Evolutionary conservation across 1,140 invertebrate genomes (phyloP).

Genomic region (Dreissena rostriformis): DNA sequence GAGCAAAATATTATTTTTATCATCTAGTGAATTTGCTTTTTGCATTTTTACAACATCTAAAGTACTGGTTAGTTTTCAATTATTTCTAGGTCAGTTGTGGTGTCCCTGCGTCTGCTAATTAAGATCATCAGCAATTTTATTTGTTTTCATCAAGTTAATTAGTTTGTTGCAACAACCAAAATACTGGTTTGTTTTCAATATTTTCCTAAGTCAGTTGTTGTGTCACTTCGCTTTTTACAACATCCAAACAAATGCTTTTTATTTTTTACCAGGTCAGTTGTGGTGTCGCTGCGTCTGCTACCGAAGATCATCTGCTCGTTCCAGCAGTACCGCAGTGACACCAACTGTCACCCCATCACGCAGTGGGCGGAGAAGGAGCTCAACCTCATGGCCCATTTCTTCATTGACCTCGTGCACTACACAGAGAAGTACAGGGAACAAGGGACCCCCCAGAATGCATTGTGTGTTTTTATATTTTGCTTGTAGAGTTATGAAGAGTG

Average conservation of each 20-base stretch:
- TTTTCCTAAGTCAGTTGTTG: no score
- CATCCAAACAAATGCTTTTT: slow-evolving; percentile 9
- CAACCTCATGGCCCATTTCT: slow-evolving; percentile 95
- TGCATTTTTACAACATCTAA: no score
- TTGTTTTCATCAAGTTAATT: no score
- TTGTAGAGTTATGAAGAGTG: not conserved
- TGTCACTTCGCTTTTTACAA: not conserved
- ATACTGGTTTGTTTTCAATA: no score
- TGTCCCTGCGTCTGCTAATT: not conserved
- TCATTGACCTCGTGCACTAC: slow-evolving; percentile 87
- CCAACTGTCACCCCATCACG: slow-evolving; percentile 81
- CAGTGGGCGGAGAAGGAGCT: slow-evolving; percentile 95
- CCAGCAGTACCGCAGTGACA: slow-evolving; percentile 88
- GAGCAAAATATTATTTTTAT: no score
- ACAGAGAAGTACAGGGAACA: slow-evolving; percentile 71
- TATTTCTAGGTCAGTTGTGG: not conserved
- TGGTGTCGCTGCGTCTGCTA: slow-evolving; percentile 92
- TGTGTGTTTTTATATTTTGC: slow-evolving; percentile 63
- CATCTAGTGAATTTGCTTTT: no score
- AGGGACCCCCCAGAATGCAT: slow-evolving; percentile 37
- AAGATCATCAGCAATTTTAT: no score
- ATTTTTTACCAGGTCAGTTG: slow-evolving; percentile 87
- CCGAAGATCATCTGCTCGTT: slow-evolving; percentile 96
- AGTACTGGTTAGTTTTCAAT: not conserved
- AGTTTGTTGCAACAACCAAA: no score